phyloP scores from a whole-genome alignment of 2,797 vertebrate species.

The Sebastes matsubarae region DNA sequence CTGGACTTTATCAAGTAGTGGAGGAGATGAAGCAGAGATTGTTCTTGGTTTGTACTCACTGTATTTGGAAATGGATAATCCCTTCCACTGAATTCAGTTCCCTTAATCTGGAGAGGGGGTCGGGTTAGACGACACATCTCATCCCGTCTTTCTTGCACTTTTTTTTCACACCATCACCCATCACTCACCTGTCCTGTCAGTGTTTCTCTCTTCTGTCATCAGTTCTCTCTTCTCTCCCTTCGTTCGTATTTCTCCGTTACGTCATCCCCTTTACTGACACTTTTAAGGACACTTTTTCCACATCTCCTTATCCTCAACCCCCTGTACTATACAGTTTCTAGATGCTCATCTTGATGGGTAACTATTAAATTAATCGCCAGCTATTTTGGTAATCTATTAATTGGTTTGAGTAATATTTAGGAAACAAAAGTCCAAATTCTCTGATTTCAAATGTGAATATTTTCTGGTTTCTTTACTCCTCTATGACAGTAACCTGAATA shows the following conservation, averaged over 20 bases:
- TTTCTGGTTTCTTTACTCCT: too few relatives aligned
- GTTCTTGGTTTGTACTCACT: background rate
- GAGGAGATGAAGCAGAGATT: background rate
- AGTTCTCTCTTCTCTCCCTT: background rate
- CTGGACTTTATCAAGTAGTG: background rate
- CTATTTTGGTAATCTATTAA: too few relatives aligned
- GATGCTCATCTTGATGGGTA: background rate
- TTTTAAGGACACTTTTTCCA: too few relatives aligned
- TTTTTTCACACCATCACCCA: background rate
- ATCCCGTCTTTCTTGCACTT: background rate
- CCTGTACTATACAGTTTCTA: background rate
- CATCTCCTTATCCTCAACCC: background rate
- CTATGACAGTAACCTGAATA: too few relatives aligned
- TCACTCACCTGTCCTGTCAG: background rate
- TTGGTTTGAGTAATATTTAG: too few relatives aligned
- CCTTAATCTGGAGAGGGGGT: background rate
- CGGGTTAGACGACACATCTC: background rate
- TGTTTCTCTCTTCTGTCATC: background rate
- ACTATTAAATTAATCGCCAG: too few relatives aligned
- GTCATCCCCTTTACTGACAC: background rate
- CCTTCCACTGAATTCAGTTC: background rate
- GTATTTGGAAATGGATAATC: constrained; percentile 7
- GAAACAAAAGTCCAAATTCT: too few relatives aligned
- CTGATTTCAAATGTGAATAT: too few relatives aligned
- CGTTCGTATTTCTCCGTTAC: background rate